These are phyloP conservation scores for Geococcyx californianus DNA, from an alignment of 2,113 vertebrate species.

Conservation along the genomic window DNA sequence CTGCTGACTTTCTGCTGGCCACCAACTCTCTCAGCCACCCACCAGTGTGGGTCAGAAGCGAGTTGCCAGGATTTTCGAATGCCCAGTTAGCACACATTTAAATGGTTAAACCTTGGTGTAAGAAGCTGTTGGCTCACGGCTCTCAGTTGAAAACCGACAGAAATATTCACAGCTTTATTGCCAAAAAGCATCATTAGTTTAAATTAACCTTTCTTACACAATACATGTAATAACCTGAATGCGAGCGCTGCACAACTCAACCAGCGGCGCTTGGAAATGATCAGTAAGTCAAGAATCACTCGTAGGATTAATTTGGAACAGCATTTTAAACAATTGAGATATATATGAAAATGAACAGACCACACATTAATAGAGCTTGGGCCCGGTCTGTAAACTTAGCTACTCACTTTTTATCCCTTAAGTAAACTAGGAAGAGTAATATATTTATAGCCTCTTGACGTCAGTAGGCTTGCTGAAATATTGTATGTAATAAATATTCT, in stretches of 20 bases:
- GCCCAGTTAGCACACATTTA: neutral
- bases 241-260: neutral
- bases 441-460: conserved; percentile 34
- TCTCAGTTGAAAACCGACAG: neutral
- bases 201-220: neutral
- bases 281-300: conserved; percentile 17
- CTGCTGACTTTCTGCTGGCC: neutral
- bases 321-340: conserved; percentile 45
- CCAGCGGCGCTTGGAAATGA: neutral
- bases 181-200: neutral
- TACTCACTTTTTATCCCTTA: conserved; percentile 57
- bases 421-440: conserved; percentile 28
- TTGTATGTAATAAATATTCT: conserved; percentile 26
- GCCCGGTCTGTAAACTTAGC: conserved; percentile 47
- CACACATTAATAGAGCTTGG: conserved; percentile 3
- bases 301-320: conserved; percentile 19
- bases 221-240: neutral
- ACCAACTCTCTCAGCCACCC: neutral
- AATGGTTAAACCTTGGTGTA: neutral
- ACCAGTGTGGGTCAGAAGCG: neutral
- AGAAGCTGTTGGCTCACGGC: neutral
- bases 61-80: neutral
- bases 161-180: neutral
- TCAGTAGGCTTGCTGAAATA: conserved; percentile 43
- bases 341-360: conserved; percentile 53